Evolutionary conservation across 2,888 invertebrate genomes (phyloP), one percentile per base, ranked within the genome.

Genomic region (Macrostomum cliftonense): DNA sequence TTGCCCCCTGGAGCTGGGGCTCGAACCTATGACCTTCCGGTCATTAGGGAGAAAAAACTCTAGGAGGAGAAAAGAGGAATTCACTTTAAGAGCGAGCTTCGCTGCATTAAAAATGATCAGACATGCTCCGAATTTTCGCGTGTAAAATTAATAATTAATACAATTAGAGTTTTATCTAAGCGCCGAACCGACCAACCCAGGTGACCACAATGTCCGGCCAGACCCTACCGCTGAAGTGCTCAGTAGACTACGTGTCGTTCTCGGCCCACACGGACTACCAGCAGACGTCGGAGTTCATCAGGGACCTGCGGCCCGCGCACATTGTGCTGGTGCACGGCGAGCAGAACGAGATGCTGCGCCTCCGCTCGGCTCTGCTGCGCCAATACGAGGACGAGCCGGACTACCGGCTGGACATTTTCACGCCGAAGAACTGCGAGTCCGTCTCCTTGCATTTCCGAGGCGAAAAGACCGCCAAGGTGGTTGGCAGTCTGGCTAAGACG

Each of bases 191-290:
- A 28, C 28, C 28, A 4, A 28, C 93, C 64, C 95, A 97, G 74
- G 88, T 97, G 49, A 81, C 83, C 0, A 82, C 93, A 0, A 81
- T 95, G 79, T 79, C 81, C 1, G 97, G 97, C 0, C 91, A 93
- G 71, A 91, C 91, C 70, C 72, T 97, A 50, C 89, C 91, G 0
- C 74, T 95, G 40, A 88, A 87, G 71, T 89, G 91, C 83, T 88
- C 89, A 0, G 93, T 97, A 0, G 91, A 95, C 71, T 97, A 99
- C 71, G 97, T 99, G 61, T 95, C 93, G 0, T 97, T 97, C 74
- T 95, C 95, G 0, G 97, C 97, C 0, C 97, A 97, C 69, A 95
- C 97, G 0, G 93, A 93, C 73, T 93, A 88, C 69, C 83, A 86
- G 68, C 91, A 91, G 73, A 99, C 95, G 0, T 87, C 88, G 43